Conservation (phyloP, 2,797 vertebrate species). For the Limosa lapponica region DNA sequence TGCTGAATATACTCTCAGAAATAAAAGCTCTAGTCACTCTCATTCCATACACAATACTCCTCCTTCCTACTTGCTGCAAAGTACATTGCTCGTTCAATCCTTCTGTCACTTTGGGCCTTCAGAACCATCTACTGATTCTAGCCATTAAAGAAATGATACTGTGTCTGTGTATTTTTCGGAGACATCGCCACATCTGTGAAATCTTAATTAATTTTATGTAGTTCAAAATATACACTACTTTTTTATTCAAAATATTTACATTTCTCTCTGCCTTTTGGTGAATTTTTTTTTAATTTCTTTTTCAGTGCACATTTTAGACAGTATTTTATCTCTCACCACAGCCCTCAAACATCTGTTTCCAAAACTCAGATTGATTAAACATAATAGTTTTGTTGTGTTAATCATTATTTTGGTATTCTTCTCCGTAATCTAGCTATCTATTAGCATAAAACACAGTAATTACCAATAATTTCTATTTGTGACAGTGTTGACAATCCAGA, state of each 20-base stretch:
- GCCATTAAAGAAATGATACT: background rate
- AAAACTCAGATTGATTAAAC: background rate
- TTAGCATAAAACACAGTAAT: background rate
- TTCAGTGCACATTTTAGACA: background rate
- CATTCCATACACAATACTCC: background rate
- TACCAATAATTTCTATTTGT: background rate
- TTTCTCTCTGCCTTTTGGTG: background rate
- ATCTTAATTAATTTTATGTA: background rate
- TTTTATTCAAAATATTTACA: rapidly evolving
- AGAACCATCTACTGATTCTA: background rate
- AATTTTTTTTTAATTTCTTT: background rate
- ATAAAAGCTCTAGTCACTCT: background rate
- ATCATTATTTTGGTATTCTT: background rate
- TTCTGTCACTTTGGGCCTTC: background rate
- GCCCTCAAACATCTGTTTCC: background rate
- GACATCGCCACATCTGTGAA: background rate
- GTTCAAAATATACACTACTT: background rate
- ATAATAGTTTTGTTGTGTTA: background rate
- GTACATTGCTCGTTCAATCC: background rate
- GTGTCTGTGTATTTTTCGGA: background rate
- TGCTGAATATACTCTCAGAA: background rate
- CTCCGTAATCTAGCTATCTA: background rate
- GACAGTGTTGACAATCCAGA: background rate
- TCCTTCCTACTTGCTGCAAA: background rate
- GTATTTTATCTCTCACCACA: background rate